Evolutionary conservation across 37 sponge, comb jelly and placozoan genomes (phyloP).

Genomic region (Halisarca cf. caerulea): DNA sequence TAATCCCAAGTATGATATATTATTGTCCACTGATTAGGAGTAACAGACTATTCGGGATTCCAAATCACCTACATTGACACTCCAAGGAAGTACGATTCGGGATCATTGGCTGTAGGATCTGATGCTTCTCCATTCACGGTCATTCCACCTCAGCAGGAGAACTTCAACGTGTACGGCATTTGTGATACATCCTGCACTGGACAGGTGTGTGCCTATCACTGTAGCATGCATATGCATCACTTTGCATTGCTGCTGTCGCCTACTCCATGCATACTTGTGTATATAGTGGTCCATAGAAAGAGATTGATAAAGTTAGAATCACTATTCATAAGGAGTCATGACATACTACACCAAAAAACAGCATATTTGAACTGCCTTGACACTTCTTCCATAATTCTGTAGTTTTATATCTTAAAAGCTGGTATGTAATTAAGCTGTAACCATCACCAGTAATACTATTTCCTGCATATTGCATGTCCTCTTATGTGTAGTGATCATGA

Average conservation of each 20-base stretch:
- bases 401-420: too few relatives aligned
- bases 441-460: too few relatives aligned
- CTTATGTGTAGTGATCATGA: too few relatives aligned
- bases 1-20: too few relatives aligned
- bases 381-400: neutral
- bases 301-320: too few relatives aligned
- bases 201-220: neutral
- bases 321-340: too few relatives aligned
- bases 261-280: neutral
- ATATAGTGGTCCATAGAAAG: too few relatives aligned
- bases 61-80: constrained; percentile 8
- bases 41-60: constrained; percentile 30
- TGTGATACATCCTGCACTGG: constrained; percentile 5
- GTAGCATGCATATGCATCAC: neutral
- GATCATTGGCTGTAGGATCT: constrained; percentile 12
- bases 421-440: too few relatives aligned
- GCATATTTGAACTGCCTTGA: neutral
- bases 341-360: neutral
- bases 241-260: neutral
- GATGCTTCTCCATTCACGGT: neutral
- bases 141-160: constrained; percentile 1
- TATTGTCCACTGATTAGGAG: too few relatives aligned
- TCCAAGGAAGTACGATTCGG: constrained; percentile 17
- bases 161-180: neutral
- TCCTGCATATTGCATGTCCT: too few relatives aligned